Evolutionary conservation across 64 coral and sea anemone species (phyloP), one percentile per base, ranked within the genome.

Genomic region (Pachyseris speciosa): DNA sequence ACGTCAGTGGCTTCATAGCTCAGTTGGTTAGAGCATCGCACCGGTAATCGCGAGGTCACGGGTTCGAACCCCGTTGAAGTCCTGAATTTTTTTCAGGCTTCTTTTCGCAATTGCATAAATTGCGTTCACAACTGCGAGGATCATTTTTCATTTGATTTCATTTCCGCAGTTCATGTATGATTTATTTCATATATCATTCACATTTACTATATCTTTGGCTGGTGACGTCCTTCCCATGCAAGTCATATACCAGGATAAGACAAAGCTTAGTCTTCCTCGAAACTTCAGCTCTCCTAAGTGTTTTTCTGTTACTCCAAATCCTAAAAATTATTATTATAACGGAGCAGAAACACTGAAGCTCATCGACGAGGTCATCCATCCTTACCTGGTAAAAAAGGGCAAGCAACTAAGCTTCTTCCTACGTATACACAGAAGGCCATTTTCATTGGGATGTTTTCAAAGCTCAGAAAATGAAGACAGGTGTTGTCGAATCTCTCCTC

Each of bases 351-450:
- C 78, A 31, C 9, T 91, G 40, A 72, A 80, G 44, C 88, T 91
- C 33, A 30, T 91, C 5, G 61, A 91, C 29, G 30, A 42, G 12
- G 75, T 91, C 39, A 91, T 83, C 63, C 47, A 83, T 24, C 89
- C 89, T 19, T 91, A 71, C 84, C 53, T 58, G 53, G 53, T 64
- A 64, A 64, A 64, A 22, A 64, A 16, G 25, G 17, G 59, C 59
- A 16, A 81, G 58, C 64, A 91, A 44, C 38, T 91, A 28, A 84
- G 73, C 30, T 31, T 91, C 24, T 66, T 65, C n/a, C 41, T 33
- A 42, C n/a, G n/a, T n/a, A n/a, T n/a, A 83, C 89, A 34, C 89
- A 84, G 78, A 91, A 91, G 19, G 63, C 67, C n/a, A 24, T 84
- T 25, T 66, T 83, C 55, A 53, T 83, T 83, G 78, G 77, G 89